phyloP scores from a whole-genome alignment of 1,140 invertebrate species.

The Hyles vespertilio region DNA sequence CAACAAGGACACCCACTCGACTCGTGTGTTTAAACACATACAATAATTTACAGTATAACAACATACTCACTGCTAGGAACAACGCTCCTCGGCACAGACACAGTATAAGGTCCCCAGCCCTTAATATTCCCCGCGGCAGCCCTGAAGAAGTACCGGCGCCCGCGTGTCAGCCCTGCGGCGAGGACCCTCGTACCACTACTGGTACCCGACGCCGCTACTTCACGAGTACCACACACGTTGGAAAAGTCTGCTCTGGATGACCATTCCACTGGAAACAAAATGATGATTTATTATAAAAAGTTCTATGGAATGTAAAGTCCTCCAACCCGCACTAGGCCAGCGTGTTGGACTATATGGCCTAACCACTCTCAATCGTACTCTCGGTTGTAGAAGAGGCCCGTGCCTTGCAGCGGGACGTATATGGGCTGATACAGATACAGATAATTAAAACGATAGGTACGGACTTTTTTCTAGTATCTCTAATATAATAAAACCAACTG shows the following conservation, averaged over 20 bases:
- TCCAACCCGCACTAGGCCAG: no score
- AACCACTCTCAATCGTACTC: no score
- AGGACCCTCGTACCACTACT: constrained; percentile 77
- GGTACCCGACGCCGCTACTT: constrained; percentile 82
- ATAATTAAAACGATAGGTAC: no score
- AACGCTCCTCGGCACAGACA: constrained; percentile 86
- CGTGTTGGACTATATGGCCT: no score
- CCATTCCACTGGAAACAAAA: constrained; percentile 85
- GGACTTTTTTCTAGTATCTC: no score
- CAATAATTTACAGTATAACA: not conserved
- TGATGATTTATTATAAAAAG: no score
- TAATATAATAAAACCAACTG: no score
- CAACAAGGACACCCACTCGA: no score
- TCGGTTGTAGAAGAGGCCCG: no score
- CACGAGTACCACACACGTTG: constrained; percentile 84
- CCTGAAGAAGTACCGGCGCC: constrained; percentile 90
- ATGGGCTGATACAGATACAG: no score
- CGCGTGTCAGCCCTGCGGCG: constrained; percentile 86
- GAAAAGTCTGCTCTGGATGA: constrained; percentile 88
- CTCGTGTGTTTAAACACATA: not conserved
- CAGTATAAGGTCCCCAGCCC: constrained; percentile 88
- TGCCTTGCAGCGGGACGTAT: no score
- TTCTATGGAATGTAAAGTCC: no score
- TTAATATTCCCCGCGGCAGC: constrained; percentile 92
- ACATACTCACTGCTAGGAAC: constrained; percentile 90